Base-by-base conservation (phyloP, 2,888 invertebrate genomes). In the Octodonta nipae region DNA sequence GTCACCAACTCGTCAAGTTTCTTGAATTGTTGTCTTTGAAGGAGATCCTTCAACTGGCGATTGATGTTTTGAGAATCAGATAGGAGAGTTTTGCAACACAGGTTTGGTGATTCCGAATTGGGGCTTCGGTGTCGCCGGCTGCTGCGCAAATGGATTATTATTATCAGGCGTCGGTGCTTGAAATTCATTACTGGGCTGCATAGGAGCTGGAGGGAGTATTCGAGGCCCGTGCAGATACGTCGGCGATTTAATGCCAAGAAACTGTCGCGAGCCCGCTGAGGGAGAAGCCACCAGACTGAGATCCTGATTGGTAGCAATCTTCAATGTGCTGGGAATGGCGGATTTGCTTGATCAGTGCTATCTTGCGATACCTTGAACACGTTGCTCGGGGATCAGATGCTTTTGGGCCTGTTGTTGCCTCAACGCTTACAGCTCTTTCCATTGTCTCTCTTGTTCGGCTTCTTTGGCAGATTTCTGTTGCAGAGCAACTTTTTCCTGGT, bases 391-490 rank as follows among this genome's bases (percentile, higher is more conserved):
- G 53, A 82, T 75, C 47, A 78, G 76, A 63, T 80, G 76, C 42
- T 80, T 75, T 55, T 80, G 79, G 22, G 78, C 75, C 55, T 83
- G 82, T 52, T 82, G 81, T 54, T 82, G 83, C 5, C 83, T 71
- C 51, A 78, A 58, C 27, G 81, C 82, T 60, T 86, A 86, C 51
- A 85, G 64, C 46, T 83, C 80, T 60, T 88, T 88, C 88, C 87
- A 87, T 51, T 82, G 79, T 6, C 84, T 68, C 62, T 85, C 86
- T 58, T 87, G 84, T 55, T 87, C 86, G 4, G 85, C 82, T 63
- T 87, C 87, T 49, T 80, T 72, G 28, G 77, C 76, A 28, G 78
- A 73, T 46, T 85, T 77, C 56, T 81, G 79, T 32, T 55, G 56
- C 10, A 48, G 43, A 4, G 47, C 45, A 5, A 52, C 37, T 37